Percentiles rank a stretch among this genome's conserved stretches.
Conservation (phyloP, 2,888 invertebrate species). For the Scaptodrosophila latifasciaeformis region DNA sequence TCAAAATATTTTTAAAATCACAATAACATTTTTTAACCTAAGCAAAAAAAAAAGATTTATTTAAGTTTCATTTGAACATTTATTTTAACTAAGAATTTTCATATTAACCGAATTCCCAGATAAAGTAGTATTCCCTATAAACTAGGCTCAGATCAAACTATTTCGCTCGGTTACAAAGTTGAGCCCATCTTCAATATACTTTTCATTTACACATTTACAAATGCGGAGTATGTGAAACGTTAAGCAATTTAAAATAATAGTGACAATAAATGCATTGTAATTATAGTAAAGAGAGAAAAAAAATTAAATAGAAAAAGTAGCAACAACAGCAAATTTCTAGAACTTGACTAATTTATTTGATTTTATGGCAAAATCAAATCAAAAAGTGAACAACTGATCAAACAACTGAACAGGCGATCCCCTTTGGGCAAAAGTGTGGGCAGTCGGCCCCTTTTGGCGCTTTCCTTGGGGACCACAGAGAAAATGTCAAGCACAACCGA, state of each 20-base stretch:
- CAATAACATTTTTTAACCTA: no score
- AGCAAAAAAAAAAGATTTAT: no score
- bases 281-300: constrained; percentile 32
- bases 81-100: no score
- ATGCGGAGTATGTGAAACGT: no score
- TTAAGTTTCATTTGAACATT: no score
- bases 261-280: constrained; percentile 48
- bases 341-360: constrained; percentile 57
- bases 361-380: constrained; percentile 59
- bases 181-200: no score
- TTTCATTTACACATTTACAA: no score
- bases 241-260: constrained; percentile 27
- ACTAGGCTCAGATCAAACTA: no score
- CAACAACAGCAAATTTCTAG: constrained; percentile 29
- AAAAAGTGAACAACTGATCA: constrained; percentile 43
- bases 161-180: no score
- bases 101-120: no score
- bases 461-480: background rate
- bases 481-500: background rate
- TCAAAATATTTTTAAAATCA: no score
- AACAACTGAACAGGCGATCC: constrained; percentile 32
- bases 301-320: constrained; percentile 11
- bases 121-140: no score
- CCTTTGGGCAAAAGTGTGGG: constrained; percentile 41
- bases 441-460: constrained; percentile 1